Evolutionary conservation across 2,113 vertebrate species (phyloP).

Genomic region (Oxyura jamaicensis): DNA sequence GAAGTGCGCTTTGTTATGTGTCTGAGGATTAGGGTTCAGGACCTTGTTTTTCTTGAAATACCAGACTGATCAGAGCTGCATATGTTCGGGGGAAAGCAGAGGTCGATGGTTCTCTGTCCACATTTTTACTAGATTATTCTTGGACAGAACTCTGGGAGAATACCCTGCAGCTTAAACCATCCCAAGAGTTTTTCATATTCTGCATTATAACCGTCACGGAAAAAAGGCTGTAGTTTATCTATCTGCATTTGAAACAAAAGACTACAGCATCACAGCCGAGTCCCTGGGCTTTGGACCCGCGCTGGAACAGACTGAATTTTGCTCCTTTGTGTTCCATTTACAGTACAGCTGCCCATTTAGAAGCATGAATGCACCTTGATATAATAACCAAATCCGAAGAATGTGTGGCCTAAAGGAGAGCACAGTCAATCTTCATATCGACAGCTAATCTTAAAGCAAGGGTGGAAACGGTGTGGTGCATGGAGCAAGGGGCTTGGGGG

Average conservation of each 20-base stretch:
- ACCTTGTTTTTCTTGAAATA: slow-evolving; percentile 94
- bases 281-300: slow-evolving; percentile 49
- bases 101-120: slow-evolving; percentile 88
- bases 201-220: slow-evolving; percentile 59
- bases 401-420: slow-evolving; percentile 24
- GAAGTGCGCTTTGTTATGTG: slow-evolving; percentile 93
- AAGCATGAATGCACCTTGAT: slow-evolving; percentile 56
- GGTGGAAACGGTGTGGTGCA: not conserved
- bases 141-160: slow-evolving; percentile 87
- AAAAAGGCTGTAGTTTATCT: slow-evolving; percentile 69
- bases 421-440: not conserved
- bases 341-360: slow-evolving; percentile 54
- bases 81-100: slow-evolving; percentile 85
- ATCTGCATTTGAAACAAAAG: slow-evolving; percentile 79
- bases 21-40: slow-evolving; percentile 91
- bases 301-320: slow-evolving; percentile 57
- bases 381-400: slow-evolving; percentile 62
- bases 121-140: slow-evolving; percentile 88
- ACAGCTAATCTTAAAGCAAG: slow-evolving; percentile 44
- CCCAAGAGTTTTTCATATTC: slow-evolving; percentile 77
- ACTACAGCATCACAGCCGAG: not conserved
- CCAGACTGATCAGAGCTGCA: slow-evolving; percentile 88
- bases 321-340: slow-evolving; percentile 73
- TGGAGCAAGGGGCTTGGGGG: not conserved
- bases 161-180: slow-evolving; percentile 81